phyloP scores from a whole-genome alignment of 1,140 invertebrate species.

The Heliconius nattereri region DNA sequence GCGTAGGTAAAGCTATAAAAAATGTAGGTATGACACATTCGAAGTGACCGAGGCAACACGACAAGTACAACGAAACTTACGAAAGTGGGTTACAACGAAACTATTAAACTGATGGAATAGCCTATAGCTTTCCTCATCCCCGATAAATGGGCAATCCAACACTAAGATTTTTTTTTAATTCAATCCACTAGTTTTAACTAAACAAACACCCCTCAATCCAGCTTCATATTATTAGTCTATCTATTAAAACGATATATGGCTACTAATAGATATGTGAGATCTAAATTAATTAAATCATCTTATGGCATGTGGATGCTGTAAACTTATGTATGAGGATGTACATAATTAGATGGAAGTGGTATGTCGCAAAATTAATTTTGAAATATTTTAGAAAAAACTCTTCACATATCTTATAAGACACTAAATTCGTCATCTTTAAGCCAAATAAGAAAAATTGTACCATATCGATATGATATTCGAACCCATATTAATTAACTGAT shows the following conservation, averaged over 20 bases:
- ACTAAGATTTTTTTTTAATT: no score
- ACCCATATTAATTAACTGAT: neutral
- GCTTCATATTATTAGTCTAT: neutral
- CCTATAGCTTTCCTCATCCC: no score
- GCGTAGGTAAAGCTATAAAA: no score
- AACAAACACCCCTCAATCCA: neutral
- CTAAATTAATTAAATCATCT: constrained; percentile 3
- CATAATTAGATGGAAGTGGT: neutral
- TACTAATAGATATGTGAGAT: neutral
- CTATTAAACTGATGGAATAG: no score
- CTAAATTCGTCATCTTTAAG: neutral
- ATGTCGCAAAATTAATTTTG: neutral
- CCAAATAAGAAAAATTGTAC: neutral
- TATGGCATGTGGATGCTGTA: neutral
- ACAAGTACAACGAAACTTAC: no score
- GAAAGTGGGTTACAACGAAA: no score
- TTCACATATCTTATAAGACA: no score
- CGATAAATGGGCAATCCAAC: no score
- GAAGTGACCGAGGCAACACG: no score
- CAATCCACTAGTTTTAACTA: no score
- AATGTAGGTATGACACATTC: no score
- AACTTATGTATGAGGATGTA: neutral
- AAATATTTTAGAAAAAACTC: no score
- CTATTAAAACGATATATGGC: neutral
- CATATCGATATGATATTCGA: neutral